Evolutionary conservation across 2,113 vertebrate genomes (phyloP).

Genomic region (Tupaia chinensis): DNA sequence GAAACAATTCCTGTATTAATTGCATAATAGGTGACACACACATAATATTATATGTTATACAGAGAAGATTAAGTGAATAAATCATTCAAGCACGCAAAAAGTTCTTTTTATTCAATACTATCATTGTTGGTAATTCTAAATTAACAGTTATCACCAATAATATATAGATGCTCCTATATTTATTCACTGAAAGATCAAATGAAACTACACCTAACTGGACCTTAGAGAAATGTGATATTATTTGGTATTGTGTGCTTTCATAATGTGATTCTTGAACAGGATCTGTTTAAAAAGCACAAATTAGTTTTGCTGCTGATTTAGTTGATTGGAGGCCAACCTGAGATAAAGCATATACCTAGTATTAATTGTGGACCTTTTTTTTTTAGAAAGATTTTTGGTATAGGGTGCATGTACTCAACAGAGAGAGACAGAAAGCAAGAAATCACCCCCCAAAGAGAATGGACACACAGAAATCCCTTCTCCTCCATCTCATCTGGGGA

Average conservation of each 20-base stretch:
- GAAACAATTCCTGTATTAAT: slow-evolving; percentile 15
- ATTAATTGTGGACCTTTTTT: too few relatives aligned
- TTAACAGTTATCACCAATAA: neutral
- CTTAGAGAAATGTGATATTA: neutral
- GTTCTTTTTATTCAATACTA: neutral
- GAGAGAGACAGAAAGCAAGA: too few relatives aligned
- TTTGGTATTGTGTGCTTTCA: neutral
- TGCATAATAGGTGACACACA: neutral
- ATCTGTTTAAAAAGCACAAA: neutral
- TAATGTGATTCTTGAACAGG: neutral
- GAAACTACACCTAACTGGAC: neutral
- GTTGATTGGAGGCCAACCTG: neutral
- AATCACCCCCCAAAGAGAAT: too few relatives aligned
- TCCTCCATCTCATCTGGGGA: too few relatives aligned
- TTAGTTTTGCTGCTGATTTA: neutral
- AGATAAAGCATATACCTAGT: slow-evolving; percentile 2
- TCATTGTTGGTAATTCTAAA: slow-evolving; percentile 35
- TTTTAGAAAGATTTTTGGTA: too few relatives aligned
- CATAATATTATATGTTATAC: neutral
- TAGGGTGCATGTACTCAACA: too few relatives aligned
- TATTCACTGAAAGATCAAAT: neutral
- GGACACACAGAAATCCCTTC: too few relatives aligned
- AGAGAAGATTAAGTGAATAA: slow-evolving; percentile 10
- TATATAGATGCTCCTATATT: neutral
- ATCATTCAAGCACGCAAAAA: neutral